These are phyloP conservation scores for Tetheella fluctuosa DNA, from an alignment of 2,888 invertebrate genomes.

Conservation along the genomic window DNA sequence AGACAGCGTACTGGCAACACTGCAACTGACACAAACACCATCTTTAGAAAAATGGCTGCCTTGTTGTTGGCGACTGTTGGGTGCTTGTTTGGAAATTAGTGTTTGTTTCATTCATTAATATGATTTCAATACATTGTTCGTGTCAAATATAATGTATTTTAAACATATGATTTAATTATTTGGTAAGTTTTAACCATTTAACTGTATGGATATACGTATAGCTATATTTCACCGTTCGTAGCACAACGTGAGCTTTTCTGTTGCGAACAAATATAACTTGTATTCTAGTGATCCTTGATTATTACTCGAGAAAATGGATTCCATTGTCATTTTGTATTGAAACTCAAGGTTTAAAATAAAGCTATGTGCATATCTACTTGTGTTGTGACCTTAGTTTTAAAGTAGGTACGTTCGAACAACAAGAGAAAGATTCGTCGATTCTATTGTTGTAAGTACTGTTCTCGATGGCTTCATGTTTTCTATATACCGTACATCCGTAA, in stretches of 20 bases:
- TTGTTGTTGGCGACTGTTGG: conserved; percentile 82
- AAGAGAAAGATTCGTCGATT: conserved; percentile 52
- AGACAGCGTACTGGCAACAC: conserved; percentile 21
- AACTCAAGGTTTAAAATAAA: conserved; percentile 19
- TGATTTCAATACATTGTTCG: conserved; percentile 56
- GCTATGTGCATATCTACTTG: conserved; percentile 45
- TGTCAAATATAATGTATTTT: conserved; percentile 50
- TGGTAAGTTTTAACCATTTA: conserved; percentile 55
- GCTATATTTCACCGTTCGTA: conserved; percentile 40
- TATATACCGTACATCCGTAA: not conserved
- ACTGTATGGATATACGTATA: conserved; percentile 23
- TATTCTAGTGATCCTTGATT: conserved; percentile 22
- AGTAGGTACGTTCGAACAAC: conserved; percentile 46
- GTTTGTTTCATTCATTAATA: conserved; percentile 73
- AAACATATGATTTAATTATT: conserved; percentile 48
- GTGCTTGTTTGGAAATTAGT: conserved; percentile 78
- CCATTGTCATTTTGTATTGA: conserved; percentile 15
- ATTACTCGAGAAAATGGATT: conserved; percentile 15
- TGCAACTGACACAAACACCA: conserved; percentile 55
- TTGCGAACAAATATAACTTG: conserved; percentile 29
- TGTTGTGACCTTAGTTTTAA: conserved; percentile 57
- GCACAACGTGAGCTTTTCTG: conserved; percentile 72
- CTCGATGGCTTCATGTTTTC: conserved; percentile 39
- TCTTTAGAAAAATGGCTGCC: conserved; percentile 78
- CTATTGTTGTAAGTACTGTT: conserved; percentile 44